Evolutionary conservation across 2,797 vertebrate species (phyloP), one percentile per base, ranked within the genome.

Genomic region (Tamandua tetradactyla): DNA sequence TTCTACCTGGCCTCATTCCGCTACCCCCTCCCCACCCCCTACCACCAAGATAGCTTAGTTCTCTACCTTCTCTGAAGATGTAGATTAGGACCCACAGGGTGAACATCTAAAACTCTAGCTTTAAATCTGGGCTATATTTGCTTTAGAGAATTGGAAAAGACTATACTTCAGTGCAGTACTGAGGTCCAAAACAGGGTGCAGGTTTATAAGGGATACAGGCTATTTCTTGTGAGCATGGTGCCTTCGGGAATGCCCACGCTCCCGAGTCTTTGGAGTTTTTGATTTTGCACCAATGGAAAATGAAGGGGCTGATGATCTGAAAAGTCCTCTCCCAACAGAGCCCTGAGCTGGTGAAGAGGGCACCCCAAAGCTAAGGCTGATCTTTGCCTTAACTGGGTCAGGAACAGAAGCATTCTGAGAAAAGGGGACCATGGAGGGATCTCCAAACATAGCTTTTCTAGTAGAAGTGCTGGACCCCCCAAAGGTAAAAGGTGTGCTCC

Each of bases 261-360:
- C 99, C 3, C 99, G 98, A 44, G 84, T 79, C 0, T 98, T 98
- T 17, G 98, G 92, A 0, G 95, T 96, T 97, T 99, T 99, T 30
- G 99, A 98, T 92, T 99, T 99, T 4, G 99, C 97, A 59, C 99
- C 99, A 0, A 99, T 99, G 42, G 99, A 99, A 97, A 99, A 99
- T 5, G 98, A 20, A 0, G 98, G 98, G 8, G 95, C 69, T 7
- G 96, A 66, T 0, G 98, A 97, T 44, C 98, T 98, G 15, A 99
- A 99, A 25, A 97, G 0, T 4, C 94, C 27, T 0, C 93, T 96
- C 90, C 97, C 92, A 8, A 96, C 98, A 7, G 99, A 99, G 86
- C 97, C 95, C 0, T 98, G 98, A 30, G 97, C 96, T 1, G 98
- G 98, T 52, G 98, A 98, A 68, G 95, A 98, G 40, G 99, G 98